Base-by-base conservation (phyloP, 2,888 invertebrate species). In the Nomada fabriciana region DNA sequence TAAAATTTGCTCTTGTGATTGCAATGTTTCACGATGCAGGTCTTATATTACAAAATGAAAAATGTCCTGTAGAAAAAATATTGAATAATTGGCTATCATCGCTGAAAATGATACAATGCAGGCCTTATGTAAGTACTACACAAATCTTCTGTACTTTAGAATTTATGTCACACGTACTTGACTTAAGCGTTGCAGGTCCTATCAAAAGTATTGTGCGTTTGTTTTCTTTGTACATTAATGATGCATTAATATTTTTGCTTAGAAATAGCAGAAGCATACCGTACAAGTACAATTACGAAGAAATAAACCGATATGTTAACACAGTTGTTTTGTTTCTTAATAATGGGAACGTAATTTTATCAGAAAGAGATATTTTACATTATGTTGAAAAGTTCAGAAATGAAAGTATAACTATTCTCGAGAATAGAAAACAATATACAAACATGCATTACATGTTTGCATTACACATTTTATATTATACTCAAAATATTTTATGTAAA, bases 41-140 rank as follows among this genome's bases (percentile, higher is more conserved):
- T 29, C 64, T 91, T 29, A 86, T 92, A 67, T 83, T 77, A 43
- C 47, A 59, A 18, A 65, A 63, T 4, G 85, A 85, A 23, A 9
- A 57, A 15, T 90, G 86, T 52, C 29, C 78, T 3, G 84, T 77
- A 3, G 64, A 67, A 29, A 68, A 69, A 57, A 63, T 80, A 15
- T 53, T 93, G 20, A 71, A 59, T 20, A 74, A 81, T 42, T 81
- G 91, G 77, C 65, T 92, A 7, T 65, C 73, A 11, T 82, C 47
- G n/a, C 83, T 92, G 18, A 84, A 83, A 55, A 82, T 72, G 29
- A 79, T 89, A 25, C 87, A 90, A 67, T 23, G 73, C 7, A 91
- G 93, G 82, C 91, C 90, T 4, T 93, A 93, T 64, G 89, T 88
- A 7, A 78, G 90, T 81, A 55, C 80, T 55, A 52, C 60, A 29